These are phyloP conservation scores for Mesocentrotus franciscanus DNA, from an alignment of 53 echinoderm and acorn worm species.

Conservation along the genomic window DNA sequence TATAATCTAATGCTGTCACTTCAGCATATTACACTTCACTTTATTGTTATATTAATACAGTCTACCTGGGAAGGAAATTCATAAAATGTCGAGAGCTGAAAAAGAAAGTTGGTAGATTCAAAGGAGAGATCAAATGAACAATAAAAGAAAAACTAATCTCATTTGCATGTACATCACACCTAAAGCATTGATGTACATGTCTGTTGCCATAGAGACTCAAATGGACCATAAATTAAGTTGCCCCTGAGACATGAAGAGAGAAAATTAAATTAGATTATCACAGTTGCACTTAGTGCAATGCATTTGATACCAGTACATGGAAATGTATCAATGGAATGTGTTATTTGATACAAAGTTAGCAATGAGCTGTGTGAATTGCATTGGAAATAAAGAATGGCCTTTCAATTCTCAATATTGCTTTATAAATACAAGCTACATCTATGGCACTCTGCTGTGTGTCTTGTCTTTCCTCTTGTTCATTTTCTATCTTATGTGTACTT, in stretches of 20 bases:
- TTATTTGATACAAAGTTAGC: background rate
- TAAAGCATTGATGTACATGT: background rate
- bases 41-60: too few species aligned
- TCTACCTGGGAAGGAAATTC: too few species aligned
- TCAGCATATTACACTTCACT: too few species aligned
- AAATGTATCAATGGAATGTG: background rate
- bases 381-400: background rate
- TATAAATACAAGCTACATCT: background rate
- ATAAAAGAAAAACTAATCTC: background rate
- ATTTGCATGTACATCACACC: background rate
- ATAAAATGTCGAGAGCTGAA: background rate
- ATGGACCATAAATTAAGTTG: constrained; percentile 3
- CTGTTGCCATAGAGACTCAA: constrained; percentile 12
- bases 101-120: background rate
- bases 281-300: background rate
- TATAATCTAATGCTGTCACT: too few species aligned
- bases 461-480: background rate
- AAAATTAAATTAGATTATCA: constrained; percentile 12
- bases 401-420: background rate
- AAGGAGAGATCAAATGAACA: background rate
- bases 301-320: background rate
- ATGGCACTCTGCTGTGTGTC: background rate
- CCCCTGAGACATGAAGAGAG: background rate
- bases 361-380: background rate
- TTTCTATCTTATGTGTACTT: background rate